phyloP scores from a whole-genome alignment of 2,113 vertebrate species.

The Peromyscus californicus region DNA sequence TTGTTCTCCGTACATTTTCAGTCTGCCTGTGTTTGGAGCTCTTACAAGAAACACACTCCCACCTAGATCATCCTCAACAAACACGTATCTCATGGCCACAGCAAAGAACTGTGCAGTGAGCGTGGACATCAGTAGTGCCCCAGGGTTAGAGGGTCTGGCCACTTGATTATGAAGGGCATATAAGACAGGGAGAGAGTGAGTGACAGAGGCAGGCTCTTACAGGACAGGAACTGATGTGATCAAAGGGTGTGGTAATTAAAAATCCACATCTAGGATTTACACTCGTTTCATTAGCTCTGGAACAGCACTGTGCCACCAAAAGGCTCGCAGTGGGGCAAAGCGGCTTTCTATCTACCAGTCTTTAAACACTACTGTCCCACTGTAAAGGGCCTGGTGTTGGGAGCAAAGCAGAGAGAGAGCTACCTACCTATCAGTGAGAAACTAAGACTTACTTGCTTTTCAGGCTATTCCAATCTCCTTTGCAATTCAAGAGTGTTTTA shows the following conservation, averaged over 20 bases:
- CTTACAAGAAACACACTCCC: neutral
- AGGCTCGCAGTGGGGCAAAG: neutral
- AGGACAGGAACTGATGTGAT: neutral
- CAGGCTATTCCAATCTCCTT: neutral
- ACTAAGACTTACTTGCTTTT: neutral
- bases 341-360: neutral
- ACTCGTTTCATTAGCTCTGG: neutral
- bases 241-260: neutral
- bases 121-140: neutral
- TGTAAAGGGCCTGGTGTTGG: neutral
- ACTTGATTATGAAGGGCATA: neutral
- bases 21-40: neutral
- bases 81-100: neutral
- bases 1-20: neutral
- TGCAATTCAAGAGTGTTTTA: neutral
- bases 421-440: neutral
- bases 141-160: slow-evolving; percentile 26
- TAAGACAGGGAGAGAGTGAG: neutral
- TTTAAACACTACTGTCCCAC: neutral
- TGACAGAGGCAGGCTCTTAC: neutral
- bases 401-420: neutral
- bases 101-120: neutral
- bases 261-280: neutral
- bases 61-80: neutral
- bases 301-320: neutral